Evolutionary conservation across 2,888 invertebrate species (phyloP), one percentile per base, ranked within the genome.

Genomic region (Holacanthella duospinosa): DNA sequence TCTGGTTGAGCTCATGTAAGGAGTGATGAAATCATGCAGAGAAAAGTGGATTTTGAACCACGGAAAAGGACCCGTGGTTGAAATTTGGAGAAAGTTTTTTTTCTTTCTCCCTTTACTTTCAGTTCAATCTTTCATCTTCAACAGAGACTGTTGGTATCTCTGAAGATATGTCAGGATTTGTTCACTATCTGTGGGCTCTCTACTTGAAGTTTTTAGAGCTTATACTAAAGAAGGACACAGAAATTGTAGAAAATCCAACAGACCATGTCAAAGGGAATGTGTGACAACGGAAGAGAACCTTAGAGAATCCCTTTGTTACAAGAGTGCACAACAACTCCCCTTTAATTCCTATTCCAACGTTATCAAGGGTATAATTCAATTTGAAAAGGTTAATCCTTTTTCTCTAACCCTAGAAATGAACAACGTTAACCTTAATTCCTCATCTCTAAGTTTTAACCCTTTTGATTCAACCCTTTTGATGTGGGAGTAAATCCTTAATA

Each of bases 1-100:
- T 36, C 36, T 16, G 36, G 36, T 6, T 36, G 36, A 36, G 6
- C 36, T 36, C 36, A 6, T 36, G 16, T 36, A 6, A 36, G 36
- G 28, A 55, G 26, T 24, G 48, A 48, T n/a, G 48, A 48, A 48
- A 48, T 48, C 48, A 48, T 48, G 48, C 48, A 21, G 48, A 48
- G 48, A 48, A 48, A 48, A 48, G 48, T 48, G 48, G 48, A 21
- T 48, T 36, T 36, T 36, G 36, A 36, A 36, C 36, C 36, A 16
- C 16, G 36, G 36, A 12, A n/a, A n/a, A n/a, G n/a, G n/a, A n/a
- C n/a, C 16, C 36, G 6, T 16, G 16, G 16, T 36, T 12, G 36
- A 36, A 16, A 36, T 36, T 48, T 21, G 12, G 48, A 48, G 48
- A 9, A 21, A 48, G 12, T 4, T 21, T 48, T 21, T 48, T 48